Conservation (phyloP, 2,888 invertebrate species). For the Ommatoiulus sabulosus region DNA sequence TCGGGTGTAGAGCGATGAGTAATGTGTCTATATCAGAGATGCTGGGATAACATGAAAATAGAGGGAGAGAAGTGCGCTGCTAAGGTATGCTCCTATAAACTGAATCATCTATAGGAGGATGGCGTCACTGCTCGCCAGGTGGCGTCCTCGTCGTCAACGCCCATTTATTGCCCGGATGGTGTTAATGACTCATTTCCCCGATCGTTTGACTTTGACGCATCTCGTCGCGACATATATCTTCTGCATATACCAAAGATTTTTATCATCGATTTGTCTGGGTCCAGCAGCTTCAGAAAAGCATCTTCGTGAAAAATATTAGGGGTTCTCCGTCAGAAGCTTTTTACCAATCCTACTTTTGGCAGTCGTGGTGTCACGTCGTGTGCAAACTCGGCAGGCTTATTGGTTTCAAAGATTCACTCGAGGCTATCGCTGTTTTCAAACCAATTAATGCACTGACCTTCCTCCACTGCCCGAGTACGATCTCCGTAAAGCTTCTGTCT, state of each 20-base stretch:
- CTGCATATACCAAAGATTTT: neutral
- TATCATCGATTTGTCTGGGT: neutral
- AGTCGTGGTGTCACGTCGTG: too few relatives aligned
- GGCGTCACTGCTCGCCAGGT: neutral
- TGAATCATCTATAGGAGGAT: neutral
- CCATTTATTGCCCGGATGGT: neutral
- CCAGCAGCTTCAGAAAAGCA: too few relatives aligned
- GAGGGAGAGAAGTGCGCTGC: neutral
- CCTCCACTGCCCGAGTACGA: too few relatives aligned
- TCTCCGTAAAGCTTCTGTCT: too few relatives aligned
- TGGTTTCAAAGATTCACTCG: too few relatives aligned
- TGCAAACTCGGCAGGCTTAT: too few relatives aligned
- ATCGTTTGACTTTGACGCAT: neutral
- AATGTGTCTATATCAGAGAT: neutral
- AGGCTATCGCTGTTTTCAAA: too few relatives aligned
- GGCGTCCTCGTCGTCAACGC: neutral
- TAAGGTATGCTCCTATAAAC: neutral
- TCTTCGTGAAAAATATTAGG: too few relatives aligned
- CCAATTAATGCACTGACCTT: too few relatives aligned
- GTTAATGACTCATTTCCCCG: neutral
- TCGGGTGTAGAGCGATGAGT: slow-evolving; percentile 1
- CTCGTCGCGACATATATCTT: neutral
- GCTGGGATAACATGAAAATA: neutral
- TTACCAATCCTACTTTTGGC: too few relatives aligned
- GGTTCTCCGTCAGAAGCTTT: too few relatives aligned